Evolutionary conservation across 2,113 vertebrate species (phyloP), one percentile per base, ranked within the genome.

Genomic region (Jaculus jaculus): DNA sequence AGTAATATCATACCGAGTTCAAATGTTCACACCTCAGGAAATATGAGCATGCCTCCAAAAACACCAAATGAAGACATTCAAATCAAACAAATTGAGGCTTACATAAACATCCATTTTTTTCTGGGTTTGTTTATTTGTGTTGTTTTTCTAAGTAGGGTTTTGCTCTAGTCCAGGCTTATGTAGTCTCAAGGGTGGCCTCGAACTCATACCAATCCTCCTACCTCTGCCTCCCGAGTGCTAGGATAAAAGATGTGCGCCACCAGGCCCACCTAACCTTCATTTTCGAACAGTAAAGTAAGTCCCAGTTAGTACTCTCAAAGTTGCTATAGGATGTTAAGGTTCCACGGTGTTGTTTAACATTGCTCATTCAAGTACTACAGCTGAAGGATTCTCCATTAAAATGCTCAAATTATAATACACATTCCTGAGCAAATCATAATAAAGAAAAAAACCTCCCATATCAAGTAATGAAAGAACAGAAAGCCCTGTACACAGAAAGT

Each of bases 371-470:
- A 79, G 34, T 60, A 63, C 42, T 65, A 74, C 74, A 92, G 47
- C 26, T 28, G 11, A 37, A 66, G 15, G 34, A 91, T 54, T 77
- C 11, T 84, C 37, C 75, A 63, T 86, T 86, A 68, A 89, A 73
- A 68, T 73, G 63, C 65, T 94, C 82, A 73, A 66, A 84, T 63
- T 78, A 75, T 20, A 91, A 82, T 42, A 89, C 1, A 75, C 15
- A 34, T 47, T 90, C 34, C 84, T 85, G 91, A 87, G 51, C 37
- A 95, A 96, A 79, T 81, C 11, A 42, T 28, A 91, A 37, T 37
- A 6, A 1, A 58, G 84, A 68, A 84, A 65, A 81, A 58, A 73
- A 60, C 34, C 34, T 69, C 61, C 26, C 42, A 54, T 32, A n/a
- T 72, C 5, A 68, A 58, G 18, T 21, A 93, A 79, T 54, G 54